phyloP scores from a whole-genome alignment of 2,797 vertebrate species.

The Sphenopsis melanotis region DNA sequence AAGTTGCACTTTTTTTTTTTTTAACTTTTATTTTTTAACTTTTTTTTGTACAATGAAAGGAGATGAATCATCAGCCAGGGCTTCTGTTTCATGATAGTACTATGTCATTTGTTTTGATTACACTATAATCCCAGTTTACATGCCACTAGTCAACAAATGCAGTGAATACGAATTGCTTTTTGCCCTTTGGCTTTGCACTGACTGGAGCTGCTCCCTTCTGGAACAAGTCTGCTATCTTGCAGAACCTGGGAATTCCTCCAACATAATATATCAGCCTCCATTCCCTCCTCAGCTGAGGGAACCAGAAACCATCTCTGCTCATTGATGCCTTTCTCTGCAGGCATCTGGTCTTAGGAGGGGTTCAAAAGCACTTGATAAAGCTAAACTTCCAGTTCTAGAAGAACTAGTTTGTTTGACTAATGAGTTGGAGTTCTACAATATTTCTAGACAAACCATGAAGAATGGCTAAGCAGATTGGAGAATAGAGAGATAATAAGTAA shows the following conservation, averaged over 20 bases:
- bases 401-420: background rate
- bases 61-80: background rate
- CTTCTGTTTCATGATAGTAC: background rate
- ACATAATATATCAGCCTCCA: background rate
- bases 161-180: background rate
- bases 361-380: background rate
- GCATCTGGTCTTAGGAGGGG: background rate
- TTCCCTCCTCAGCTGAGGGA: background rate
- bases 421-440: background rate
- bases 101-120: background rate
- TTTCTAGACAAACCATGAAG: background rate
- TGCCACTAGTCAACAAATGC: background rate
- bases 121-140: background rate
- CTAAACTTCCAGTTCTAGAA: background rate
- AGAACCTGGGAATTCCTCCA: background rate
- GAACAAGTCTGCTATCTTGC: background rate
- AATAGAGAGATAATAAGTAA: background rate
- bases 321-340: background rate
- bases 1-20: background rate
- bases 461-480: background rate
- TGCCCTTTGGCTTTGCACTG: constrained; percentile 5
- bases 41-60: background rate
- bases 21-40: background rate
- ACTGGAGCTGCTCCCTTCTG: background rate
- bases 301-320: background rate